Base-by-base conservation (phyloP, 2,797 vertebrate species). In the Sebastes glaucus region DNA sequence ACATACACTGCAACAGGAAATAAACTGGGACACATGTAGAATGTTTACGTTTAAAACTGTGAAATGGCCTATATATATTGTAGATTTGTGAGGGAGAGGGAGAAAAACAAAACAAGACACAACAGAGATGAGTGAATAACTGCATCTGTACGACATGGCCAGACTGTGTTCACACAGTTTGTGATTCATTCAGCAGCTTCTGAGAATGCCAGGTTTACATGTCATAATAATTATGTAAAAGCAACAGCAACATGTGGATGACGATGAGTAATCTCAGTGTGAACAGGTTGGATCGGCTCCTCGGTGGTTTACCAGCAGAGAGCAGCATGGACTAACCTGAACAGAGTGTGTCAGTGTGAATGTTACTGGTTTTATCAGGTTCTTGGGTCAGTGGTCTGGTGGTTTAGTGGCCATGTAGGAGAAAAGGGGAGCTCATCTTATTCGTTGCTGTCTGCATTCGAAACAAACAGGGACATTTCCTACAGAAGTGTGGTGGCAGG, bases 241-340 rank as follows among this genome's bases (percentile, higher is more conserved):
- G 3, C 35, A 27, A 18, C 22, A 56, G 8, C 25, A 61, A n/a
- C 38, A 30, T 46, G 42, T 46, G 74, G n/a, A 7, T 61, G 4
- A 4, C 35, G 46, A 30, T 38, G 27, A 10, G 27, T 52, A 20
- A 52, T 42, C 20, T 62, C 42, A 22, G 8, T 38, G 57, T 69
- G 6, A 38, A 5, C 35, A 33, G 55, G 32, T 5, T 38, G 11
- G 11, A 55, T 25, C 7, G 20, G 10, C 8, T 67, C 30, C 3
- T 53, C 28, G 2, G 55, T 63, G 33, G 74, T 82, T 67, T 71
- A 80, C 88, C 92, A 93, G 89, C 90, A 94, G 93, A 89, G 88
- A 83, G 92, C 92, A 92, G 89, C 74, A 78, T 77, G 73, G 77
- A 84, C 84, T 69, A 73, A 80, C 66, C 73, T 13, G 82, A 77